Base-by-base conservation (phyloP, 2,888 invertebrate species). In the Diarsia brunnea region DNA sequence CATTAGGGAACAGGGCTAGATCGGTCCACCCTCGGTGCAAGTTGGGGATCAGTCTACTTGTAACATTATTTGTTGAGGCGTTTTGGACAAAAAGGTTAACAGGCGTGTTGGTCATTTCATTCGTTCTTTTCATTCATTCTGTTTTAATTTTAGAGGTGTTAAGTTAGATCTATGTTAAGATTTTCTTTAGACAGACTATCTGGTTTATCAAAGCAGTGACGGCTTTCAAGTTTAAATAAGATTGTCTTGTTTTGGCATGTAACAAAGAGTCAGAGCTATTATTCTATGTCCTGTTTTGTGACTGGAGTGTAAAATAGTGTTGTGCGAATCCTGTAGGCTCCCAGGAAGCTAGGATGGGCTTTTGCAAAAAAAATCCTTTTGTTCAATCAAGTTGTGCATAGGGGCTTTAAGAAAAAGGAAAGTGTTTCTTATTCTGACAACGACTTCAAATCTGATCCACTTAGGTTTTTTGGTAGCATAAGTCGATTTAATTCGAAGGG, bases 11-110 rank as follows among this genome's bases (percentile, higher is more conserved):
- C 64, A 64, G 55, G 66, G 69, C 74, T 81, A 77, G 73, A 78
- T 67, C 24, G 51, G 16, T 63, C 16, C 82, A 77, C 84, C 86
- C 83, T 75, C 55, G 4, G 12, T 38, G 21, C 24, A n/a, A 21
- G 45, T 64, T 70, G 61, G 43, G 78, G 78, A 47, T 55, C 55
- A 51, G 38, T 75, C 53, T 73, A 58, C 45, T 78, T 70, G 64
- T 47, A 58, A 53, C 51, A 72, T 66, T 75, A 68, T 81, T 76
- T 58, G 55, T 76, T 69, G 51, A 49, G 65, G 61, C 51, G 51
- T 67, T 85, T 65, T 47, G n/a, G 16, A 64, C 51, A 55, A 49
- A 10, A 11, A 27, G 27, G 21, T 72, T 72, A 12, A 16, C n/a
- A 68, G 43, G 19, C 31, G 66, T 49, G 27, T 43, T 53, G 24